Conservation (phyloP, 2,888 invertebrate species). For the Iphiclides podalirius region DNA sequence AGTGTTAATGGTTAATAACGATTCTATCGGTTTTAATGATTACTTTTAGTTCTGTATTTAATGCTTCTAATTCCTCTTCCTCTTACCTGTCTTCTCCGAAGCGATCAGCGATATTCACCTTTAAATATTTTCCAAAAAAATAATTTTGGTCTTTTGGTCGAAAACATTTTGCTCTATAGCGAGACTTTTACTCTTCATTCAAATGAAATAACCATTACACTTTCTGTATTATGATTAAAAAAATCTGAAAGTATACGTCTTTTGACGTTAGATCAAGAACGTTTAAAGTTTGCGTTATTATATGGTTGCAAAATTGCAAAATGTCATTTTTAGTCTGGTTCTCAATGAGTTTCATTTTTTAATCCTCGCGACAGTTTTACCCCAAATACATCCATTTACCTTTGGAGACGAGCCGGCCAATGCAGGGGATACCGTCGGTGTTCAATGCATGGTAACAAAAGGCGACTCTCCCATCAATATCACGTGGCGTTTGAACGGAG, state of each 20-base stretch:
- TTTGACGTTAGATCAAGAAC: no score
- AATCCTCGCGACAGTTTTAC: conserved; percentile 84
- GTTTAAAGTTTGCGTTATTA: no score
- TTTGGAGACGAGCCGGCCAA: conserved; percentile 89
- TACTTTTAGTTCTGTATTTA: conserved; percentile 9
- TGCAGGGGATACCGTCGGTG: conserved; percentile 87
- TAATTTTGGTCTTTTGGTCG: no score
- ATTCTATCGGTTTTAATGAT: background rate
- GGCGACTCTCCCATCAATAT: conserved; percentile 90
- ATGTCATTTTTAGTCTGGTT: no score
- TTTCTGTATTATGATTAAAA: no score
- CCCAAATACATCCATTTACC: conserved; percentile 88
- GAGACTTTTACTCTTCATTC: no score
- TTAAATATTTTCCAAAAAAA: no score
- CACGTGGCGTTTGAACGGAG: conserved; percentile 87
- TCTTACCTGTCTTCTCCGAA: background rate
- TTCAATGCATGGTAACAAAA: conserved; percentile 87
- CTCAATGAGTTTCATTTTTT: no score
- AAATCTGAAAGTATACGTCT: no score
- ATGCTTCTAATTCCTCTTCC: conserved; percentile 56
- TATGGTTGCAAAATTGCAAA: no score
- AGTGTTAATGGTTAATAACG: conserved; percentile 79
- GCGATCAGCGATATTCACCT: conserved; percentile 4
- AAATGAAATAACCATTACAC: no score
- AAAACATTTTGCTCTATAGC: no score